Base-by-base conservation (phyloP, 2,888 invertebrate genomes). In the Eledone cirrhosa region DNA sequence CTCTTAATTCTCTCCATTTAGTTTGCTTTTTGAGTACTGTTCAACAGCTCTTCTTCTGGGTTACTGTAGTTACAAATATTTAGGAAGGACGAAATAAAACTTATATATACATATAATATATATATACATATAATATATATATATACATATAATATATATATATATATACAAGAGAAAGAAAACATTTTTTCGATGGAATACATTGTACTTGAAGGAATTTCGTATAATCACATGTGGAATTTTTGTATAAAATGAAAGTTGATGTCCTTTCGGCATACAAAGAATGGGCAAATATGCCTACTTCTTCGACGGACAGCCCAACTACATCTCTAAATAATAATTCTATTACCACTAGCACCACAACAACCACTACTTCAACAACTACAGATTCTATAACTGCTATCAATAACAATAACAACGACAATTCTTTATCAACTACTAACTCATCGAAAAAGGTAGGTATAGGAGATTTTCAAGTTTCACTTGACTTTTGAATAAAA, bases 221-320 rank as follows among this genome's bases (percentile, higher is more conserved):
- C 41, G 41, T 41, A 41, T 5, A 8, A 5, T 8, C 72, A 31
- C 14, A 72, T 72, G 72, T 72, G 72, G 72, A 72, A 72, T 33
- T 41, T 72, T 72, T 72, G 13, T 72, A 78, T 82, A 84, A 81
- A 72, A 85, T 85, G 85, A 81, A 85, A 83, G 84, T 85, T 75
- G 85, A 85, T 82, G 83, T 81, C 76, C 80, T 84, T 53, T 80
- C 79, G 80, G 83, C 81, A 78, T 82, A 81, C 78, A 84, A 80
- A 83, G 81, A 84, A 85, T 85, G 85, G 85, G 83, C 81, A 67
- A 80, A 80, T 80, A 85, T 85, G 85, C 84, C 85, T 74, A 79
- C 85, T 79, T 83, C 84, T 82, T 83, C 84, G 41, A 77, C 79
- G 65, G 80, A 81, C 72, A 78, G 81, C 80, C 31, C 72, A 22